Evolutionary conservation across 92 coral and sea anemone genomes (phyloP).

Genomic region (Epizoanthus illoricatus): DNA sequence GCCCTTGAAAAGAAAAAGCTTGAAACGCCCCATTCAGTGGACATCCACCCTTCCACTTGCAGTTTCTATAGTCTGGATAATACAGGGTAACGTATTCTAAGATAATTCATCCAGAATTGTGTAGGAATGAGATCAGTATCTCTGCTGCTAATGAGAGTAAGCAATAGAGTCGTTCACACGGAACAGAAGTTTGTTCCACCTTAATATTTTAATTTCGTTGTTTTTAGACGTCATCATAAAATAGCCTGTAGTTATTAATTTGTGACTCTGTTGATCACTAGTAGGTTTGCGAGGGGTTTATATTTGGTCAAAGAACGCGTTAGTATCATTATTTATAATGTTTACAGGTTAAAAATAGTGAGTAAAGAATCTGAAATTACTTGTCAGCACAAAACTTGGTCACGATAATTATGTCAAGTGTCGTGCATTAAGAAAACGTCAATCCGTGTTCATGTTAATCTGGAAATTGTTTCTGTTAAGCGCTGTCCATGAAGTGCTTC

Average conservation of each 20-base stretch:
- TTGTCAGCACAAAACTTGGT: no score
- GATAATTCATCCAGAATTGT: not conserved
- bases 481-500: no score
- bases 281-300: slow-evolving; percentile 3
- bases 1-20: not conserved
- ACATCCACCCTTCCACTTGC: not conserved
- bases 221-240: not conserved
- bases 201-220: not conserved
- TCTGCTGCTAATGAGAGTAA: not conserved
- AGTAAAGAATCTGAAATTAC: no score
- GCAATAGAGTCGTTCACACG: not conserved
- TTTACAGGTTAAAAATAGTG: no score
- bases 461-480: no score
- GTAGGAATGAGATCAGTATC: not conserved
- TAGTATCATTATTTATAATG: no score
- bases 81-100: not conserved
- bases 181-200: not conserved
- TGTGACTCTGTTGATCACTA: not conserved
- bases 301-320: not conserved
- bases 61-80: not conserved
- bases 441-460: no score
- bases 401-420: no score
- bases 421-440: no score
- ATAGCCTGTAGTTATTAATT: slow-evolving; percentile 19
- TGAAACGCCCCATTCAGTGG: slow-evolving; percentile 8